These are phyloP conservation scores for Muricea muricata DNA, from an alignment of 92 coral and sea anemone genomes.

Conservation along the genomic window DNA sequence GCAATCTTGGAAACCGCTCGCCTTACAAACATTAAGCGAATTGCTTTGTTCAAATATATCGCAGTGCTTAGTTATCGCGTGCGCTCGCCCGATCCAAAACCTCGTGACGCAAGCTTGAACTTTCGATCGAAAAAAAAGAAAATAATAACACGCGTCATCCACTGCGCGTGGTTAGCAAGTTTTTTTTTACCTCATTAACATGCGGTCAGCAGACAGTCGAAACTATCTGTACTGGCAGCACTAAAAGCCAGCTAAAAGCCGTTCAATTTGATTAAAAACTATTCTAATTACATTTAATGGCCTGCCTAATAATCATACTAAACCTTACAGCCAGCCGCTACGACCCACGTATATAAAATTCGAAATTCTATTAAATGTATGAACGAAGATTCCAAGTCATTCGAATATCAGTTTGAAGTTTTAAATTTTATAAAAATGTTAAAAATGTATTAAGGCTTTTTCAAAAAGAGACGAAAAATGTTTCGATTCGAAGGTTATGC, in stretches of 20 bases:
- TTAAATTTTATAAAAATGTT: no score
- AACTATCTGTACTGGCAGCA: not conserved
- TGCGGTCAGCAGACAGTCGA: not conserved
- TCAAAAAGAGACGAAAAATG: not conserved
- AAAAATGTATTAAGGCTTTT: not conserved
- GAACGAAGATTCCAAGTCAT: not conserved
- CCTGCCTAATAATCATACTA: slow-evolving; percentile 14
- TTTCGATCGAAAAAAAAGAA: no score
- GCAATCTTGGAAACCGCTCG: no score
- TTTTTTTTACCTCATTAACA: not conserved
- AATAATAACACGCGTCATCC: not conserved
- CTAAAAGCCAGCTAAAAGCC: slow-evolving; percentile 15
- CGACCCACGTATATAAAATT: not conserved
- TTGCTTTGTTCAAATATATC: no score
- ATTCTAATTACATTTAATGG: slow-evolving; percentile 18
- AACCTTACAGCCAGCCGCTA: not conserved
- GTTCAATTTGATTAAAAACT: slow-evolving; percentile 21
- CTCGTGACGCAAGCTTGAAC: no score
- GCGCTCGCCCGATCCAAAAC: no score
- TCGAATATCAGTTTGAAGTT: no score
- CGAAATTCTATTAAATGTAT: not conserved
- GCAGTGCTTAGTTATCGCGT: no score
- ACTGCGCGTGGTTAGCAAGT: not conserved
- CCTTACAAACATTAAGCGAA: no score
- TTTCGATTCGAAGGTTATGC: not conserved